Evolutionary conservation across 2,888 invertebrate genomes (phyloP), one percentile per base, ranked within the genome.

Genomic region (Glyphotaelius pellucidus): DNA sequence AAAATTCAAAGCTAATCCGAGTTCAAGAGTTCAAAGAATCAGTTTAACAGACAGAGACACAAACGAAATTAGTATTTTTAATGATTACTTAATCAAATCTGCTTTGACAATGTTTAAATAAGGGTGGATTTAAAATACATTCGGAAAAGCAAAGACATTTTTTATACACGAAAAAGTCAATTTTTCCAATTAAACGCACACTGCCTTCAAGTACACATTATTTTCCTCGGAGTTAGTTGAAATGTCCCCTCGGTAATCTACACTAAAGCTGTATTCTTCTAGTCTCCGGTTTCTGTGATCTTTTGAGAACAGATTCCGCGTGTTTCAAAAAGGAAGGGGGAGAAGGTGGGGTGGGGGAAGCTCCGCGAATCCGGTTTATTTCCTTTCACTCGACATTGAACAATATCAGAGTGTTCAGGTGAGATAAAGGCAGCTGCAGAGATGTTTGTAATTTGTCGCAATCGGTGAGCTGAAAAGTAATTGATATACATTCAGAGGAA

Each of bases 381-480:
- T 83, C 35, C 83, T 83, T 83, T 83, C 5, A 83, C 32, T 19
- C 11, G 85, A 35, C 42, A 67, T 67, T 52, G 90, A 90, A 90
- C 83, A 83, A 90, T 83, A 42, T n/a, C 90, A 31, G 90, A 90
- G 83, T 90, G 90, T 90, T 90, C 52, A 47, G 52, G 90, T 47
- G 80, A 90, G 90, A 90, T 90, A 90, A 81, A 90, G 85, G 80
- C 47, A n/a, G 81, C 35, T 81, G 47, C 81, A 81, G 35, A 47
- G 90, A 47, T 90, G 81, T 42, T 42, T 31, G 90, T 47, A 85
- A 85, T 85, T 85, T 42, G 85, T 85, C 35, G 85, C 85, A 85
- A 85, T 85, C 85, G 85, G 12, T 85, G 85, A 85, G 85, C 85
- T 85, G 85, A n/a, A n/a, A 85, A 42, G 38, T 85, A 85, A 85